phyloP scores from a whole-genome alignment of 1,140 invertebrate species.

The Ooceraea biroi region DNA sequence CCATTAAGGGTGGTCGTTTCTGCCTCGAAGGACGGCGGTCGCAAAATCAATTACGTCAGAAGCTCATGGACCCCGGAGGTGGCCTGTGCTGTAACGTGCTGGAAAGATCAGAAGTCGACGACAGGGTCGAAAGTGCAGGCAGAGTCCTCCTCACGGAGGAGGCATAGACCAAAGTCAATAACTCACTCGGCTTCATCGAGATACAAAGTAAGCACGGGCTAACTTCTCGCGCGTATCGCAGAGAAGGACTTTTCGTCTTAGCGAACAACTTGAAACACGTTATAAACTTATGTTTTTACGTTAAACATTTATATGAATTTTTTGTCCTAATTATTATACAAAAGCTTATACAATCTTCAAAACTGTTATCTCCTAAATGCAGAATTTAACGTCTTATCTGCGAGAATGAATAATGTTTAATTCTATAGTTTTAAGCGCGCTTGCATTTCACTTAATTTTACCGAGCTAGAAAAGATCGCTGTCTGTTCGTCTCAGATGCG shows the following conservation, averaged over 20 bases:
- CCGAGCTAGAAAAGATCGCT: not conserved
- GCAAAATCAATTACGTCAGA: slow-evolving; percentile 77
- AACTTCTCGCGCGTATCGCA: slow-evolving; percentile 17
- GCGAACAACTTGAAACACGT: slow-evolving; percentile 1
- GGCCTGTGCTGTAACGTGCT: slow-evolving; percentile 50
- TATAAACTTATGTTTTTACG: slow-evolving; percentile 7
- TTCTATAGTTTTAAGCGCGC: not conserved
- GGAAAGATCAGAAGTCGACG: slow-evolving; percentile 66
- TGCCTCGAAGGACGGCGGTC: slow-evolving; percentile 71
- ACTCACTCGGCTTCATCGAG: slow-evolving; percentile 63
- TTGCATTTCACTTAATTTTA: not conserved
- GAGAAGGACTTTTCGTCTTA: slow-evolving; percentile 45
- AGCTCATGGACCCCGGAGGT: slow-evolving; percentile 57
- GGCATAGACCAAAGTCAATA: slow-evolving; percentile 54
- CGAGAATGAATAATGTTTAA: slow-evolving; percentile 24
- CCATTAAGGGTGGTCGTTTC: slow-evolving; percentile 75
- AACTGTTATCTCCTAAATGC: no score
- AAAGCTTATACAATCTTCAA: no score
- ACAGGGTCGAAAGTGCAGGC: slow-evolving; percentile 62
- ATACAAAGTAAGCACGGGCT: slow-evolving; percentile 65
- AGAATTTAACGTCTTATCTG: no score
- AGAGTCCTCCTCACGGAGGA: slow-evolving; percentile 36
- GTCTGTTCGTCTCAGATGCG: not conserved
- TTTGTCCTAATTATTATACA: slow-evolving; percentile 5
- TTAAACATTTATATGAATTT: not conserved